Percentiles rank a stretch among this genome's conserved stretches.
Conservation (phyloP, 2,113 vertebrate genomes). For the Peromyscus leucopus region DNA sequence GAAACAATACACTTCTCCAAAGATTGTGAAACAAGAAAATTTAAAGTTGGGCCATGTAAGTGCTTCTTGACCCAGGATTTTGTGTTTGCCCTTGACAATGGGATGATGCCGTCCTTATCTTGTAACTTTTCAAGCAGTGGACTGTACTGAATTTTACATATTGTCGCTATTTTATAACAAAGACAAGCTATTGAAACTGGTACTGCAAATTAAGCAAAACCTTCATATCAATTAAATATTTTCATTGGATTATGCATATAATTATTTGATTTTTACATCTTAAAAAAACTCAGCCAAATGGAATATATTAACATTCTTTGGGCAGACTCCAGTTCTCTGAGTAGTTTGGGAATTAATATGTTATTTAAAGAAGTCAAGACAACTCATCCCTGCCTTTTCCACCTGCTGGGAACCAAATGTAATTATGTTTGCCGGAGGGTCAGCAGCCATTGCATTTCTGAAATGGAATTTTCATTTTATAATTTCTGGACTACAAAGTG, state of each 20-base stretch:
- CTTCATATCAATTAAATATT: neutral
- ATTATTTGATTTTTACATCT: constrained; percentile 1
- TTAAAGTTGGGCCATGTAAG: constrained; percentile 82
- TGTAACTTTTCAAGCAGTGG: constrained; percentile 44
- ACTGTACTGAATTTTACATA: neutral
- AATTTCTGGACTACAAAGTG: constrained; percentile 65
- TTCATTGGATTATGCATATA: neutral
- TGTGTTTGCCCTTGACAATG: constrained; percentile 50
- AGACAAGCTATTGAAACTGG: neutral
- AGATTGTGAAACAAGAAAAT: constrained; percentile 86
- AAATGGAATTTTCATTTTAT: constrained; percentile 76
- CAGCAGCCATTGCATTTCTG: constrained; percentile 70
- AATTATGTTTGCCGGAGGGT: constrained; percentile 73
- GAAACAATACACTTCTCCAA: constrained; percentile 84
- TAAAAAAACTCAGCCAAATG: constrained; percentile 36
- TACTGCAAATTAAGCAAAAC: neutral
- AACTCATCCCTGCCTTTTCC: constrained; percentile 73
- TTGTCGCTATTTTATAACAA: neutral
- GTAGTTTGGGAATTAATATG: constrained; percentile 76
- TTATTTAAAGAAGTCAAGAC: constrained; percentile 77
- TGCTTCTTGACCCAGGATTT: constrained; percentile 70
- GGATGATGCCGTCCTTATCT: neutral
- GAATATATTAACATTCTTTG: constrained; percentile 44
- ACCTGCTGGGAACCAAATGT: constrained; percentile 66
- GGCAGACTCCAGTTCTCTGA: constrained; percentile 64